Base-by-base conservation (phyloP, 2,113 vertebrate genomes). In the Solea solea region DNA sequence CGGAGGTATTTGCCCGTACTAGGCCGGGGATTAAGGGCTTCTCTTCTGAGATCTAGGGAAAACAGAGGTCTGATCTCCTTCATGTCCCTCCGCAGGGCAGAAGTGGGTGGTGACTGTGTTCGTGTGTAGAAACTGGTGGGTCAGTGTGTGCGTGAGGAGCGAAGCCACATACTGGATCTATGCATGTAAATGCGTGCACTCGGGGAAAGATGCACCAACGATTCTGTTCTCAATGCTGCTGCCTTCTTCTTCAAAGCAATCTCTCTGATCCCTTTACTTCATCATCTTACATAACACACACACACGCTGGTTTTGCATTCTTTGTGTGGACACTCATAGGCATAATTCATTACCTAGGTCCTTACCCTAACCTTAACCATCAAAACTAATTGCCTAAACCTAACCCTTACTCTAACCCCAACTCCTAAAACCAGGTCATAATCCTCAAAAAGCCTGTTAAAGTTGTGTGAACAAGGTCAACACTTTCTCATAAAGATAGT, bases 1-100 rank as follows among this genome's bases (percentile, higher is more conserved):
- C 15, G 72, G 81, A 78, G 82, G 69, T 92, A 75, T 92, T 93
- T 91, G 80, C 80, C 84, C 85, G 91, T 88, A 76, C 84, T 83
- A 76, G 86, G 88, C 77, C 74, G 0, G 52, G 86, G 91, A 93
- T 93, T 91, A 91, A 87, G 72, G 59, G 78, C 80, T 86, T 85
- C 76, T 84, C 80, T 74, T 64, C 56, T 53, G 72, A 78, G 78
- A 90, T 89, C 86, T 75, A 85, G 74, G 53, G 83, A 89, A 91
- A 93, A 91, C 85, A 87, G 69, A 76, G 78, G 64, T 58, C 71
- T 83, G 89, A 90, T 88, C 87, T 64, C 68, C 27, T 61, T 46
- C 53, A 11, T 73, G 80, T 83, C 72, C 57, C 69, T 54, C 76
- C 12, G 27, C 48, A 11, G 81, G 72, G 69, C 78, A 80, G 27